phyloP scores from a whole-genome alignment of 2,797 vertebrate species.

The Neoniphon sammara region DNA sequence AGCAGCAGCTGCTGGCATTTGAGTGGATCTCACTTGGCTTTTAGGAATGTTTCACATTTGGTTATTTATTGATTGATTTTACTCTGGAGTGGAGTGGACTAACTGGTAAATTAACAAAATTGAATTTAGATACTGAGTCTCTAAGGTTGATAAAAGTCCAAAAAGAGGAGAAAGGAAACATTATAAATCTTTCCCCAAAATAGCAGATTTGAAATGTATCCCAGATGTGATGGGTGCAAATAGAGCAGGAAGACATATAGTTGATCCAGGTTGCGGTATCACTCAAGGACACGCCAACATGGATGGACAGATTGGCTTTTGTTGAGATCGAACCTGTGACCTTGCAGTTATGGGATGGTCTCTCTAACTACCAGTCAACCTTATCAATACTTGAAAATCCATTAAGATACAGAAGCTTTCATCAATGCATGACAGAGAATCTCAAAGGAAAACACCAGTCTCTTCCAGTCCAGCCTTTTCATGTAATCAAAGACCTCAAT shows the following conservation, averaged over 20 bases:
- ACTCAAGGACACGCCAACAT: background rate
- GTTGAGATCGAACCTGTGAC: background rate
- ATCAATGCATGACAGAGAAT: background rate
- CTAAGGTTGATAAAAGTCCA: too few relatives aligned
- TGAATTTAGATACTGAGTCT: background rate
- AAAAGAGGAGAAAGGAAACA: too few relatives aligned
- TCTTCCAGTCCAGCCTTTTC: background rate
- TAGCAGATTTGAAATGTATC: too few relatives aligned
- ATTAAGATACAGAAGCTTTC: slow-evolving; percentile 3
- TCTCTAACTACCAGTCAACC: background rate
- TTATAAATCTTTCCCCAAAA: too few relatives aligned
- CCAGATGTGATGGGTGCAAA: too few relatives aligned
- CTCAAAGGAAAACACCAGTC: background rate
- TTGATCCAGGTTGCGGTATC: background rate
- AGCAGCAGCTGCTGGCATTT: background rate
- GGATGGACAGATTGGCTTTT: background rate
- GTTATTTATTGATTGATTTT: background rate
- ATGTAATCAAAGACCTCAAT: background rate
- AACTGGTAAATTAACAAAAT: background rate
- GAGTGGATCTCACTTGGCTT: background rate
- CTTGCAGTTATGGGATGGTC: background rate
- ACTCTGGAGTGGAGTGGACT: background rate
- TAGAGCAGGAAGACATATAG: too few relatives aligned
- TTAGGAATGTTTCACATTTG: background rate
- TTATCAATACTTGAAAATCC: background rate